Conservation (phyloP, 1,140 invertebrate genomes). For the Matsumurasca onukii region DNA sequence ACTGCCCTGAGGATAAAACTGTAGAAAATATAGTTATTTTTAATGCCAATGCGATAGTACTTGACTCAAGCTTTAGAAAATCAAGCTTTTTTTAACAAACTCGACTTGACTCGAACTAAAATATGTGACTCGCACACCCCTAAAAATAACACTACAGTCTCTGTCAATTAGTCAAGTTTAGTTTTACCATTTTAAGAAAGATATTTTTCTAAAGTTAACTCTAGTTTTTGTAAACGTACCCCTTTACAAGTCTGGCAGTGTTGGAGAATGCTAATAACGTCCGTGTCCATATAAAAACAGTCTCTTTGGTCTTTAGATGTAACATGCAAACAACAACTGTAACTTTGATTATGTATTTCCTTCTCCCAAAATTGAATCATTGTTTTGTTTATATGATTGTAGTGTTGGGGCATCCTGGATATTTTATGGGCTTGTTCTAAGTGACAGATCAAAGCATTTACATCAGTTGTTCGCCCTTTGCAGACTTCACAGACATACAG, state of each 20-base stretch:
- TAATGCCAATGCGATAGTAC: too few relatives aligned
- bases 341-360: neutral
- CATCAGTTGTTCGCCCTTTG: constrained; percentile 3
- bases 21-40: too few relatives aligned
- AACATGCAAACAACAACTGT: constrained; percentile 8
- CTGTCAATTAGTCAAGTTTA: too few relatives aligned
- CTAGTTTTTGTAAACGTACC: too few relatives aligned
- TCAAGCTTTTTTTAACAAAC: too few relatives aligned
- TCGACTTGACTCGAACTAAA: too few relatives aligned
- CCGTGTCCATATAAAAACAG: constrained; percentile 13
- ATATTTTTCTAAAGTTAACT: too few relatives aligned
- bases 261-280: neutral
- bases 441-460: neutral
- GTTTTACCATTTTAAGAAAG: too few relatives aligned
- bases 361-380: constrained; percentile 24
- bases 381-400: neutral
- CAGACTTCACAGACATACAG: constrained; percentile 23
- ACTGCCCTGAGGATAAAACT: too few relatives aligned
- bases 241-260: constrained; percentile 11
- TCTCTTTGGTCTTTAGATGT: neutral
- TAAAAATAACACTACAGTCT: too few relatives aligned
- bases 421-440: neutral
- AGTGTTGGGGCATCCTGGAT: neutral
- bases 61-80: too few relatives aligned
- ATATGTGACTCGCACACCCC: too few relatives aligned